Percentiles rank a stretch among this genome's conserved stretches.
phyloP scores from a whole-genome alignment of 2,888 invertebrate species.

The Erpobdella octoculata region DNA sequence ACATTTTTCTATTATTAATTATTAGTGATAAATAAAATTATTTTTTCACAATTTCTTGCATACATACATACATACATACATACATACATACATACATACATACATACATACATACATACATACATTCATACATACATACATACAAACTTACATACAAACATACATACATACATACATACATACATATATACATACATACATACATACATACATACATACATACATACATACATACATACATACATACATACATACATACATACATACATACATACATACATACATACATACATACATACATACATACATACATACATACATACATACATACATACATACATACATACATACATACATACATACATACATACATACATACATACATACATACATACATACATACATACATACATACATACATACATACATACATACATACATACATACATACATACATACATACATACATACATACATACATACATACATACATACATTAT shows the following conservation, averaged over 20 bases:
- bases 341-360: conserved; percentile 26
- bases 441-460: not conserved
- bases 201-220: conserved; percentile 20
- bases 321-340: conserved; percentile 18
- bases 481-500: not conserved
- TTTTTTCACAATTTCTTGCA: too few relatives aligned
- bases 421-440: conserved; percentile 1
- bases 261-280: conserved; percentile 25
- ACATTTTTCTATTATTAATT: too few relatives aligned
- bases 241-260: conserved; percentile 24
- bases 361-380: conserved; percentile 19
- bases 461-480: not conserved
- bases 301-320: conserved; percentile 25
- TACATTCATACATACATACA: not conserved
- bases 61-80: not conserved
- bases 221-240: conserved; percentile 26
- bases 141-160: not conserved
- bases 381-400: conserved; percentile 16
- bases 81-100: not conserved
- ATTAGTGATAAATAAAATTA: too few relatives aligned
- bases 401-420: not conserved
- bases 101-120: not conserved
- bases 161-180: conserved; percentile 22
- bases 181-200: conserved; percentile 26
- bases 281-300: conserved; percentile 22